Evolutionary conservation across 2,113 vertebrate genomes (phyloP).

Genomic region (Ovibos moschatus): DNA sequence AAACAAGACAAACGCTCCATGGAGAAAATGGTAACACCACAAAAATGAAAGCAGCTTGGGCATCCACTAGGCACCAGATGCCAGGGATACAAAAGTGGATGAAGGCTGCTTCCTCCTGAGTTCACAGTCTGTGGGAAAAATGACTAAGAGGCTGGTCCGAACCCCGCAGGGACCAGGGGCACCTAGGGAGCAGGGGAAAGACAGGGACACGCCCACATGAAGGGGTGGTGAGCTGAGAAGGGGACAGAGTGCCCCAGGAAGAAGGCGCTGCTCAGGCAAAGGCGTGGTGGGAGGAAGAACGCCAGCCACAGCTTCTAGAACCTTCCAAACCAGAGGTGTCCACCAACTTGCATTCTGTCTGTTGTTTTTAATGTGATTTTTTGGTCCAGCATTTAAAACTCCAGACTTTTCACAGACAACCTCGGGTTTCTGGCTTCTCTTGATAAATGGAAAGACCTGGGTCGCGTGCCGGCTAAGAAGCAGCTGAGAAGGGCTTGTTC

Average conservation of each 20-base stretch:
- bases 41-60: background rate
- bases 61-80: background rate
- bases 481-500: background rate
- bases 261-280: background rate
- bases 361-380: background rate
- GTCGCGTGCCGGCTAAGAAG: background rate
- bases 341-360: background rate
- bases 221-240: background rate
- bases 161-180: background rate
- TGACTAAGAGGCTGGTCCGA: background rate
- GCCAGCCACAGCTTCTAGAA: background rate
- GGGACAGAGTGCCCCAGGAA: background rate
- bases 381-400: background rate
- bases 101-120: background rate
- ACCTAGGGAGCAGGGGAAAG: too few species aligned
- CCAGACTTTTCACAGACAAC: background rate
- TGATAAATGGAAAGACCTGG: background rate
- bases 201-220: background rate
- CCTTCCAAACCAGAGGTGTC: background rate
- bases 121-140: background rate
- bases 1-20: background rate
- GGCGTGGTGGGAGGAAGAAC: background rate
- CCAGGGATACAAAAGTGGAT: fast-evolving
- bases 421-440: slow-evolving; percentile 33
- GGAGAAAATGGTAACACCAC: background rate